These are phyloP conservation scores for Bicyclus anynana DNA, from an alignment of 1,140 invertebrate genomes.

Conservation along the genomic window DNA sequence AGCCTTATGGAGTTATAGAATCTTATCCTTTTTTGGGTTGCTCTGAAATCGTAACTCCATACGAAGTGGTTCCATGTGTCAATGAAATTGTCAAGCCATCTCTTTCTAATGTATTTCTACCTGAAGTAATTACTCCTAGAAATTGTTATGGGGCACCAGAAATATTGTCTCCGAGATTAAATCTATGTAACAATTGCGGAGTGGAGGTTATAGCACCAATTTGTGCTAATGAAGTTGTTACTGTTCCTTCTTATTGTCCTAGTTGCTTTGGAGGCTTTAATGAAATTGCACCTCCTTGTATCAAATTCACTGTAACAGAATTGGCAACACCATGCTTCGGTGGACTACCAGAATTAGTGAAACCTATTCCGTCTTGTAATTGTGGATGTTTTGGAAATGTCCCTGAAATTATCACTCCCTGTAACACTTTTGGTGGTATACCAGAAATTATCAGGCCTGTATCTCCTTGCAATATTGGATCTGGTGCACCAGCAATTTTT, in stretches of 20 bases:
- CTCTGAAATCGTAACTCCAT: constrained; percentile 25
- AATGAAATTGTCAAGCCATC: constrained; percentile 21
- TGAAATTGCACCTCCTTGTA: constrained; percentile 13
- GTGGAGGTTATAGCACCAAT: constrained; percentile 5
- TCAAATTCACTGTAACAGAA: too few relatives aligned
- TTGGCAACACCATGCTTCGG: neutral
- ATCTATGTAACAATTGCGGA: neutral
- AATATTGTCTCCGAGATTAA: neutral
- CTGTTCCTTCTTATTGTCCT: constrained; percentile 9
- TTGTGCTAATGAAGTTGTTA: neutral
- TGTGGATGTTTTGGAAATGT: too few relatives aligned
- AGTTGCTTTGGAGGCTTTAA: constrained; percentile 8
- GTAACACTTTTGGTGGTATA: neutral
- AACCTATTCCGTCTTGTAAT: neutral
- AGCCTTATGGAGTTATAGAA: constrained; percentile 14
- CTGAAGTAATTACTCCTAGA: constrained; percentile 4
- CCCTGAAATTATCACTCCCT: too few relatives aligned
- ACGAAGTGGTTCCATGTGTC: constrained; percentile 9
- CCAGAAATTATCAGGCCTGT: constrained; percentile 18
- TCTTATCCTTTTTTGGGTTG: constrained; percentile 6
- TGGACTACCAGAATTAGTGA: neutral
- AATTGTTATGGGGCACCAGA: constrained; percentile 14
- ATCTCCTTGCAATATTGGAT: neutral
- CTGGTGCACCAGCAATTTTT: constrained; percentile 14
- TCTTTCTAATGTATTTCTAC: constrained; percentile 5